Evolutionary conservation across 2,888 invertebrate species (phyloP).

Genomic region (Apamea sordens): DNA sequence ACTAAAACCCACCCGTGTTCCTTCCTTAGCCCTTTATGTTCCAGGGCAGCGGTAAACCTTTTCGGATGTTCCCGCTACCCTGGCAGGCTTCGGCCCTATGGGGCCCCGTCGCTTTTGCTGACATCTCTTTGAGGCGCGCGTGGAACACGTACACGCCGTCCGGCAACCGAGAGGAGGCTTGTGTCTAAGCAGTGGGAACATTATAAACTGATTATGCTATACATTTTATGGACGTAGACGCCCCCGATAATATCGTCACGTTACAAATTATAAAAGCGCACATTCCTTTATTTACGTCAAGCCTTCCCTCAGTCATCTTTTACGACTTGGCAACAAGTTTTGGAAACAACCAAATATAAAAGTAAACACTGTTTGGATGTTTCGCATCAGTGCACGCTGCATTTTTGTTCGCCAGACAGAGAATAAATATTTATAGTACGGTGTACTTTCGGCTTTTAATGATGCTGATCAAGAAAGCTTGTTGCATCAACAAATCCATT

Average conservation of each 20-base stretch:
- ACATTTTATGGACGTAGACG: not conserved
- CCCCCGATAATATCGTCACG: no score
- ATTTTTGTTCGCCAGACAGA: constrained; percentile 25
- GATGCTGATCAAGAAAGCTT: constrained; percentile 29
- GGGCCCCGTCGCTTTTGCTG: no score
- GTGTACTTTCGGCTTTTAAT: constrained; percentile 32
- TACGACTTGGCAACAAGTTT: constrained; percentile 53
- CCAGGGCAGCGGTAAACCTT: no score
- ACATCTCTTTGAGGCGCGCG: no score
- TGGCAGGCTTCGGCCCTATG: no score
- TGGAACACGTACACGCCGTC: no score
- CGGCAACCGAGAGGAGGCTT: no score
- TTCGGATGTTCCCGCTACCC: no score
- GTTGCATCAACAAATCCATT: constrained; percentile 33
- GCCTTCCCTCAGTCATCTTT: constrained; percentile 33
- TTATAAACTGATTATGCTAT: not conserved
- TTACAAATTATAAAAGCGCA: not conserved
- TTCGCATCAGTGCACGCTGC: constrained; percentile 44
- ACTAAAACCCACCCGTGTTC: no score
- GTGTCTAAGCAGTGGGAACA: no score
- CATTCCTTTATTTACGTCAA: constrained; percentile 35
- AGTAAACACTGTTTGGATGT: constrained; percentile 42
- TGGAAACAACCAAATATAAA: constrained; percentile 42
- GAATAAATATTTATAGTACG: constrained; percentile 55
- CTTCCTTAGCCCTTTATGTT: no score